A percentile compares a stretch with the other conserved stretches of the same genome.
phyloP scores from a whole-genome alignment of 2,113 vertebrate species.

The Rafetus swinhoei region DNA sequence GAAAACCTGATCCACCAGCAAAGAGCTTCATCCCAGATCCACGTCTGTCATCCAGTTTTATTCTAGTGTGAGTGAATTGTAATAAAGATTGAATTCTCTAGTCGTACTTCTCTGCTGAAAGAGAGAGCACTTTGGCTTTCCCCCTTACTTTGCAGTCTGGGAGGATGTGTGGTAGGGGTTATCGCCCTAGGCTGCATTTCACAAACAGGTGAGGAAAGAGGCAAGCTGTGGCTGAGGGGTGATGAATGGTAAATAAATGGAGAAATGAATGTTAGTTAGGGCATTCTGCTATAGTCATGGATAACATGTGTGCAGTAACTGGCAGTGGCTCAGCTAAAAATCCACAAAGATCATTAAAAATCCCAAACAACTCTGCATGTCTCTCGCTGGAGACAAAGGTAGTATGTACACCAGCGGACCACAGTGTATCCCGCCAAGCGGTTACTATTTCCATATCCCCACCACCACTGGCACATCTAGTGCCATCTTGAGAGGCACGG shows the following conservation, averaged over 20 bases:
- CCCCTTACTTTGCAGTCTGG: background rate
- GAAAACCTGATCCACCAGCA: background rate
- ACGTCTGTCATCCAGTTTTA: background rate
- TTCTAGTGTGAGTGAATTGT: background rate
- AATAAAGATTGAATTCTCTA: background rate
- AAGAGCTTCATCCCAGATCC: too few species aligned
- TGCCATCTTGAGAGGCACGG: too few species aligned
- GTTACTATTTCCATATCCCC: background rate
- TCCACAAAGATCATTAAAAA: background rate
- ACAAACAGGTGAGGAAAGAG: too few species aligned
- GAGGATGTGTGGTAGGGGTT: background rate
- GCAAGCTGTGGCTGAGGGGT: background rate
- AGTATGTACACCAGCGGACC: rapidly evolving
- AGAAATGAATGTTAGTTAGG: background rate
- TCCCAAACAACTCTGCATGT: background rate
- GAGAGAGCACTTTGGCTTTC: rapidly evolving
- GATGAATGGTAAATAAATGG: background rate
- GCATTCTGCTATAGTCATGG: background rate
- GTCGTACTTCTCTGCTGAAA: background rate
- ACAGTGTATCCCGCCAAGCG: background rate
- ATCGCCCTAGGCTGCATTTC: background rate
- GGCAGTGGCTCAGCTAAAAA: too few species aligned
- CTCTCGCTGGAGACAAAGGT: background rate
- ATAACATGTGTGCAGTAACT: background rate
- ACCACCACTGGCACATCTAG: rapidly evolving